Conservation (phyloP, 2,113 vertebrate genomes). For the Corydoras maculifer region DNA sequence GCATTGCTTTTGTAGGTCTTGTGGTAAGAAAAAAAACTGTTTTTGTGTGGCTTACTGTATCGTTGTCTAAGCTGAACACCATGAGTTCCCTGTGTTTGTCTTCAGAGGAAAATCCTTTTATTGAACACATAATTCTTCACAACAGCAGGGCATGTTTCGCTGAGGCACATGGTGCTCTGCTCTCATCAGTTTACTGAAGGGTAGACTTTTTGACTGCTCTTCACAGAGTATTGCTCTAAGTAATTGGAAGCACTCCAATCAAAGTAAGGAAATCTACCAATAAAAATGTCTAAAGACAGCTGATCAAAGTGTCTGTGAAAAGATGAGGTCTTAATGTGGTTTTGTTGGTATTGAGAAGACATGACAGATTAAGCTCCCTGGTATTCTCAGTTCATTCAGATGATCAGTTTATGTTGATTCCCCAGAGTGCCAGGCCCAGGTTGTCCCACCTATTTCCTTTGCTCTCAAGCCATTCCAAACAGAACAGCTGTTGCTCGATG, state of each 20-base stretch:
- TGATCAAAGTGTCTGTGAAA: constrained; percentile 59
- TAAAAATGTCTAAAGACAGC: constrained; percentile 53
- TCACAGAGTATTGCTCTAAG: constrained; percentile 36
- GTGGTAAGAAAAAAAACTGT: constrained; percentile 41
- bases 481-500: constrained; percentile 4
- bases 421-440: constrained; percentile 50
- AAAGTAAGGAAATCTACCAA: constrained; percentile 49
- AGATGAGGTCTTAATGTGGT: constrained; percentile 63
- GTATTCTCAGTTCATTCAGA: constrained; percentile 54
- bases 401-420: constrained; percentile 44
- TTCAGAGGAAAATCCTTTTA: constrained; percentile 23
- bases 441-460: constrained; percentile 49
- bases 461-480: constrained; percentile 44
- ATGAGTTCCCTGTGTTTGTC: constrained; percentile 29
- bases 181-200: constrained; percentile 23
- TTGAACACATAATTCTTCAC: constrained; percentile 14
- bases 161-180: neutral
- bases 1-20: constrained; percentile 49
- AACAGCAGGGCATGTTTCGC: constrained; percentile 4
- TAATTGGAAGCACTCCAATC: constrained; percentile 44
- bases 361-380: constrained; percentile 54
- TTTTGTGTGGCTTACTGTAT: constrained; percentile 47
- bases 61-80: constrained; percentile 29
- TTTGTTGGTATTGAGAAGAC: constrained; percentile 53
- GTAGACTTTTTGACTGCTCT: constrained; percentile 28